Evolutionary conservation across 2,888 invertebrate genomes (phyloP).

Genomic region (Camponotus fellah): DNA sequence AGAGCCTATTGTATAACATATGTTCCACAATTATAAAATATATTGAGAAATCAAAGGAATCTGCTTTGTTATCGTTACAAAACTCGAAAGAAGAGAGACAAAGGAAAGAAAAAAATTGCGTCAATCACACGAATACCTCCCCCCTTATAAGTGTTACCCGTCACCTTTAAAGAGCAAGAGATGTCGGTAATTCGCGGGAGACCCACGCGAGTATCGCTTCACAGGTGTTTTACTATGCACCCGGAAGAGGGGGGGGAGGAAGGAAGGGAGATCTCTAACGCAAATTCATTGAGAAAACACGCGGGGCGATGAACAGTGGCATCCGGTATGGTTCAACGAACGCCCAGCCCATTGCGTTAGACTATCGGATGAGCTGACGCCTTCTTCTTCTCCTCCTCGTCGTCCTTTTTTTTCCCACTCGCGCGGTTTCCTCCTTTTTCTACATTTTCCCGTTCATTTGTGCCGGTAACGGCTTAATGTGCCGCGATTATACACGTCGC

Average conservation of each 20-base stretch:
- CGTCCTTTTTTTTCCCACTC: conserved; percentile 58
- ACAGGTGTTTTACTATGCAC: conserved; percentile 43
- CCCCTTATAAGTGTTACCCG: conserved; percentile 17
- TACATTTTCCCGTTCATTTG: neutral
- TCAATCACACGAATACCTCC: neutral
- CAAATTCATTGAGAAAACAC: conserved; percentile 67
- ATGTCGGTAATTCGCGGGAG: conserved; percentile 18
- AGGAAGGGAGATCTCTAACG: conserved; percentile 21
- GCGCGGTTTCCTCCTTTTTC: conserved; percentile 55
- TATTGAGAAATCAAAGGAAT: neutral
- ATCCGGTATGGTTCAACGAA: conserved; percentile 80
- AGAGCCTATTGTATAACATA: neutral
- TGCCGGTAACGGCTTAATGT: conserved; percentile 19
- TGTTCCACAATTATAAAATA: neutral
- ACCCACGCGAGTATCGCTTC: conserved; percentile 1
- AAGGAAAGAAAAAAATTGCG: conserved; percentile 11
- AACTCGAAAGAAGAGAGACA: neutral
- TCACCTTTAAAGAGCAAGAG: conserved; percentile 49
- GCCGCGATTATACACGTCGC: neutral
- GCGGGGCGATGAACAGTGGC: conserved; percentile 68
- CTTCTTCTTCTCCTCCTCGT: conserved; percentile 66
- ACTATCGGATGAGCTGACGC: conserved; percentile 80
- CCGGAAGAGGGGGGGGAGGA: neutral
- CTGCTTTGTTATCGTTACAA: neutral
- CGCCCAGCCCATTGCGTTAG: conserved; percentile 82